Evolutionary conservation across 1,140 invertebrate genomes (phyloP), one percentile per base, ranked within the genome.

Genomic region (Drosophila sp.): DNA sequence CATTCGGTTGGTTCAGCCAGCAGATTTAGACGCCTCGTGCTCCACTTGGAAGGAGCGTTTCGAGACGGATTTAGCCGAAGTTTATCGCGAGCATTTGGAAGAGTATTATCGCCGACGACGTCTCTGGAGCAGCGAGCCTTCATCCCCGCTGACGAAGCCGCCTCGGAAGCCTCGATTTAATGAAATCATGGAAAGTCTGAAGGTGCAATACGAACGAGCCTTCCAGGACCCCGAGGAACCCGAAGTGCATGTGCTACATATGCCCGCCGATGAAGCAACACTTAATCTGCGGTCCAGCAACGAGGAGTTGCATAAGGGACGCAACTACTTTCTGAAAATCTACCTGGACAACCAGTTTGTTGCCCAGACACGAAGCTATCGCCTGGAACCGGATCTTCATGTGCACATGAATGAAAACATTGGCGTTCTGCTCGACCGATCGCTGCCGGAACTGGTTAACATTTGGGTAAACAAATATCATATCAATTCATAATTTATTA

Each of bases 201-300:
- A 67, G 8, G 70, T 78, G 14, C 86, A 92, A 29, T 92, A 93
- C 43, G 71, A 83, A 4, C 89, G 92, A 32, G 83, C 92, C 41
- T 92, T 93, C 29, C 80, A 91, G 67, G 90, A 92, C 25, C 93
- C 93, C 0, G 93, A 92, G 29, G 93, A 94, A 62, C 93, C 93
- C 7, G 75, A 90, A 16, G 81, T 94, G 6, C 62, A 89, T 16
- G 67, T 94, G n/a, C 67, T 91, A 25, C 76, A 56, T 18, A 72
- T 70, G 48, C 72, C 81, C 25, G 29, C 63, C 53, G 66, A 77
- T 67, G 65, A 80, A 69, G 48, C 57, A 34, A 36, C 59, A 2
- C 36, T 51, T 18, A 21, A 32, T 8, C 21, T 57, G 2, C 11
- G 13, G 0, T 48, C 13, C 71, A 34, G 9, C 27, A 29, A 7